Evolutionary conservation across 2,888 invertebrate genomes (phyloP).

Genomic region (Nomada goodeniana): DNA sequence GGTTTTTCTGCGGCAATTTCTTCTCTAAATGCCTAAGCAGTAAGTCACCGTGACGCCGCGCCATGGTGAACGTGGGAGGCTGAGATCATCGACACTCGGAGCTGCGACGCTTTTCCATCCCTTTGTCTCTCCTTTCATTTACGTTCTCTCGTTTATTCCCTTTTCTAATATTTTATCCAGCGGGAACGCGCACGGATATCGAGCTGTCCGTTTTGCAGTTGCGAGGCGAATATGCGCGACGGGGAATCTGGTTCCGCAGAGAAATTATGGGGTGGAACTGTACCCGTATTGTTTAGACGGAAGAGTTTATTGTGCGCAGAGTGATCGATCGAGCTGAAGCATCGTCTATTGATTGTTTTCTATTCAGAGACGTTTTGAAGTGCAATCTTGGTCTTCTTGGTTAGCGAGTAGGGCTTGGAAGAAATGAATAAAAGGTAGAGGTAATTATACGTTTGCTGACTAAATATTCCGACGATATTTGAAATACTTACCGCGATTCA

Average conservation of each 20-base stretch:
- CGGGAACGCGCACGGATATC: not conserved
- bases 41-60: constrained; percentile 61
- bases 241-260: constrained; percentile 5
- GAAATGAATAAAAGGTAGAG: too few species aligned
- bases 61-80: constrained; percentile 43
- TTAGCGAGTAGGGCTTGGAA: too few species aligned
- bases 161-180: constrained; percentile 1
- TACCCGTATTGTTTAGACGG: constrained; percentile 6
- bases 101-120: constrained; percentile 49
- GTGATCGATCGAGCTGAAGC: not conserved
- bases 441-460: too few species aligned
- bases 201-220: not conserved
- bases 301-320: not conserved
- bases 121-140: not conserved
- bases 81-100: constrained; percentile 69
- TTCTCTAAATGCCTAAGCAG: constrained; percentile 62
- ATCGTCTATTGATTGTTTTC: not conserved
- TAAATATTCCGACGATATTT: too few species aligned
- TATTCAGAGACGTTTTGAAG: not conserved
- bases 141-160: not conserved
- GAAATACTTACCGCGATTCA: too few species aligned
- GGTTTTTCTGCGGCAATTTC: constrained; percentile 60
- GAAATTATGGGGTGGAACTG: constrained; percentile 13
- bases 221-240: constrained; percentile 9
- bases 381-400: not conserved